Conservation (phyloP, 92 coral and sea anemone species). For the Meandrina meandrites region DNA sequence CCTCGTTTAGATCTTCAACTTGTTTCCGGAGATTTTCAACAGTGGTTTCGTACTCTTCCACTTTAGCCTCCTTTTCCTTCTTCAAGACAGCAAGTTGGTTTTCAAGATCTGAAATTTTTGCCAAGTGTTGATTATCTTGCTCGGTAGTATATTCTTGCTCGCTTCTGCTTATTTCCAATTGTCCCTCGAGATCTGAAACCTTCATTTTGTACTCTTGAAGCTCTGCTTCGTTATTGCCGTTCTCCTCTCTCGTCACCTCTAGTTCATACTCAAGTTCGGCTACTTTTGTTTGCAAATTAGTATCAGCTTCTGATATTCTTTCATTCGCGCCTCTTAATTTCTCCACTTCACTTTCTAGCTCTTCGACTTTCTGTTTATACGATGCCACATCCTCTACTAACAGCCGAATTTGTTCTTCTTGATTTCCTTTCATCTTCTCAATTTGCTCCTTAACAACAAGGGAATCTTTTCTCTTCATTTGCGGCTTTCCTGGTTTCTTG, state of each 20-base stretch:
- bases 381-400: conserved; percentile 65
- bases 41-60: conserved; percentile 4
- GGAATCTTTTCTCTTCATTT: conserved; percentile 34
- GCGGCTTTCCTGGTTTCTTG: conserved; percentile 44
- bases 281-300: conserved; percentile 24
- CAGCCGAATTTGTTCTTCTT: conserved; percentile 54
- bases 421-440: conserved; percentile 56
- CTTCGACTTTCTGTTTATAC: conserved; percentile 60
- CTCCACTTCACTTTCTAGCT: conserved; percentile 61
- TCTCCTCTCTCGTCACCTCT: conserved; percentile 35
- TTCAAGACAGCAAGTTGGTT: conserved; percentile 22
- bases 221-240: conserved; percentile 35
- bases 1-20: conserved; percentile 24
- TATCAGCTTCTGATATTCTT: conserved; percentile 38
- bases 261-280: conserved; percentile 58
- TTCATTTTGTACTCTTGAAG: conserved; percentile 55
- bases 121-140: neutral
- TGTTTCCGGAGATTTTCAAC: conserved; percentile 22
- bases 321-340: conserved; percentile 39
- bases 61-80: conserved; percentile 31
- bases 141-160: conserved; percentile 22
- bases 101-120: conserved; percentile 18
- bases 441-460: conserved; percentile 64
- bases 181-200: conserved; percentile 42
- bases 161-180: conserved; percentile 45